A percentile compares a stretch with the other conserved stretches of the same genome.
Evolutionary conservation across 1,140 invertebrate species (phyloP).

Genomic region (Saccostrea glomerata): DNA sequence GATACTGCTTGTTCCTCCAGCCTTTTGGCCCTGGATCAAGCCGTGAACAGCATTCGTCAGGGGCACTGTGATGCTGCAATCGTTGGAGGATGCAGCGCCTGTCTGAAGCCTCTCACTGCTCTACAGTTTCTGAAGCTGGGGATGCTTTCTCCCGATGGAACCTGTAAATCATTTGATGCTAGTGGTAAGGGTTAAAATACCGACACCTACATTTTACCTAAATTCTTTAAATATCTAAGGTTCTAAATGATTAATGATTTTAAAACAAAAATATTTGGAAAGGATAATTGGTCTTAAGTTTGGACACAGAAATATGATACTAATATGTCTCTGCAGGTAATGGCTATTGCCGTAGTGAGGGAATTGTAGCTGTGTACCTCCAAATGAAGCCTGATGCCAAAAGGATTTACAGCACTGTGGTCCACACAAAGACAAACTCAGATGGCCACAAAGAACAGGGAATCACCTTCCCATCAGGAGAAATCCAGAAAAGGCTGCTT

Average conservation of each 20-base stretch:
- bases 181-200: conserved; percentile 81
- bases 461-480: conserved; percentile 94
- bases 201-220: too few relatives aligned
- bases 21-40: conserved; percentile 92
- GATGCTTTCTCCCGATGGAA: conserved; percentile 94
- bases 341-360: conserved; percentile 96
- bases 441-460: conserved; percentile 91
- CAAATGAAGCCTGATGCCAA: conserved; percentile 88
- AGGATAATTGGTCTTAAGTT: too few relatives aligned
- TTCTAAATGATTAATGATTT: too few relatives aligned
- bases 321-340: conserved; percentile 80
- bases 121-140: conserved; percentile 95
- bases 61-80: conserved; percentile 95
- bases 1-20: conserved; percentile 98
- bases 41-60: conserved; percentile 88
- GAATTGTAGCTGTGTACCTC: conserved; percentile 88
- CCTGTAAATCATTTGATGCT: conserved; percentile 95
- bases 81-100: conserved; percentile 91
- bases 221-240: too few relatives aligned
- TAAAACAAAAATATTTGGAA: too few relatives aligned
- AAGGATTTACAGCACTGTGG: conserved; percentile 91
- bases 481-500: conserved; percentile 92
- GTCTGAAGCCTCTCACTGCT: conserved; percentile 92
- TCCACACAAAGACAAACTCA: conserved; percentile 92
- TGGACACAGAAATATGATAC: too few relatives aligned